These are phyloP conservation scores for Brevimyrus niger DNA, from an alignment of 2,113 vertebrate species.

Conservation along the genomic window DNA sequence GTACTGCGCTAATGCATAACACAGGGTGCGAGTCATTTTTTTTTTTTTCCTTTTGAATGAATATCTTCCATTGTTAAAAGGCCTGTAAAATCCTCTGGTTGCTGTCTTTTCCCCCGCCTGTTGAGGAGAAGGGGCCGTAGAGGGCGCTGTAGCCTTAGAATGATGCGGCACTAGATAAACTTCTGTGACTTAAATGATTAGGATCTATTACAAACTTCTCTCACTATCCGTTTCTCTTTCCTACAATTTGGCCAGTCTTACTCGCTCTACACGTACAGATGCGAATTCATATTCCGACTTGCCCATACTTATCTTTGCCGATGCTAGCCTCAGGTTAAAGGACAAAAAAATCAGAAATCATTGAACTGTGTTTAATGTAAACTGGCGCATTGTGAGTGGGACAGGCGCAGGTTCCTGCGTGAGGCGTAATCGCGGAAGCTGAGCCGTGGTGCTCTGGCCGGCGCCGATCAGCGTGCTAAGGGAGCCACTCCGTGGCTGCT, in stretches of 20 bases:
- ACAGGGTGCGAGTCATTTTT: neutral
- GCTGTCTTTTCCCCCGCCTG: neutral
- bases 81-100: constrained; percentile 12
- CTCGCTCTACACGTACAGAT: neutral
- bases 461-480: neutral
- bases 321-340: neutral
- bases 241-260: neutral
- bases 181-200: neutral
- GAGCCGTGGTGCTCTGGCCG: neutral
- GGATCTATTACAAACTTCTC: neutral
- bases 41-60: neutral
- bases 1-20: neutral
- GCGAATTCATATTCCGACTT: neutral
- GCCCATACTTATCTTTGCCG: neutral
- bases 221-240: neutral
- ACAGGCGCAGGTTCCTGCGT: neutral
- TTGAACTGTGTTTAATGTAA: neutral
- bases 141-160: neutral
- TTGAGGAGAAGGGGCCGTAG: neutral
- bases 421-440: neutral
- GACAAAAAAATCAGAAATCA: neutral
- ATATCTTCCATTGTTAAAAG: constrained; percentile 2
- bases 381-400: neutral
- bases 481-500: neutral
- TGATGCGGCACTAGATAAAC: neutral